These are phyloP conservation scores for Alces alces DNA, from an alignment of 2,113 vertebrate species.

Conservation along the genomic window DNA sequence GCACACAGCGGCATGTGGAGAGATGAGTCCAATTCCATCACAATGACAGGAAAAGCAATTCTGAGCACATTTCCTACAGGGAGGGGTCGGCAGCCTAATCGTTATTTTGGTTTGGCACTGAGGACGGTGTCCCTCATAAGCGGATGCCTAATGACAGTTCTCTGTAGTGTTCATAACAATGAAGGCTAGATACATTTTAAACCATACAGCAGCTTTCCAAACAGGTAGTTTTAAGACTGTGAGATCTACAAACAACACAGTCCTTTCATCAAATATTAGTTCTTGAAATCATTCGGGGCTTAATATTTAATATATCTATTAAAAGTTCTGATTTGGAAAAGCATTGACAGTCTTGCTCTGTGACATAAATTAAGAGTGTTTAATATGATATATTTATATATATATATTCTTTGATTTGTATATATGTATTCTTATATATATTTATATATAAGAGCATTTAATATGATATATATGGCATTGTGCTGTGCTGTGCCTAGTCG, in stretches of 20 bases:
- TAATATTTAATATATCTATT: background rate
- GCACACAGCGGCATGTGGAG: background rate
- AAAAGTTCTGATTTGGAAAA: background rate
- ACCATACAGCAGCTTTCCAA: background rate
- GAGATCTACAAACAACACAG: background rate
- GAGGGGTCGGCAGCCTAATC: slow-evolving; percentile 16
- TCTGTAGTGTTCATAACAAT: slow-evolving; percentile 41
- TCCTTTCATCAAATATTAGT: background rate
- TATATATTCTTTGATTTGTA: no score
- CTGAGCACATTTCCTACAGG: slow-evolving; percentile 31
- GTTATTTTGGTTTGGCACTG: background rate
- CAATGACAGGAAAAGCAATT: slow-evolving; percentile 47
- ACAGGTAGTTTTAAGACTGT: slow-evolving; percentile 21
- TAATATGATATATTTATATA: background rate
- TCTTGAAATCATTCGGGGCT: background rate
- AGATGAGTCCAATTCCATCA: slow-evolving; percentile 26
- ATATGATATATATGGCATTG: background rate
- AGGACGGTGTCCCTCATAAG: background rate
- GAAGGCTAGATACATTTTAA: background rate
- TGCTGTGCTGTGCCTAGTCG: background rate
- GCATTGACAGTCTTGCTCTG: background rate
- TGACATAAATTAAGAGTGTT: background rate
- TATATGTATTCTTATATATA: no score
- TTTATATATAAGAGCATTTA: no score
- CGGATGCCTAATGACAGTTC: slow-evolving; percentile 61